phyloP scores from a whole-genome alignment of 2,888 invertebrate genomes.

The Drosophila kokeensis region DNA sequence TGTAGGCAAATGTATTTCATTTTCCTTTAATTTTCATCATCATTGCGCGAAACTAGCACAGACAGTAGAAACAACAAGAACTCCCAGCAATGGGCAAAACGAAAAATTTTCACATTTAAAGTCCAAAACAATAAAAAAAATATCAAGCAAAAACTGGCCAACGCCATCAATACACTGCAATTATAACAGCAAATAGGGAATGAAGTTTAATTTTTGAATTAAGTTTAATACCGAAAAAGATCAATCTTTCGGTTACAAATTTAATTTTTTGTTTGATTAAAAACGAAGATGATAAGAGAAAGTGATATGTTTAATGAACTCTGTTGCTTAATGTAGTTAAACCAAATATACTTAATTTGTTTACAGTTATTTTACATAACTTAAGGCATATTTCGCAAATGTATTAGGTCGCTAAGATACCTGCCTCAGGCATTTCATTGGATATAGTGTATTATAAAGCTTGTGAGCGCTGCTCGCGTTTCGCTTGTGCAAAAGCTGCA shows the following conservation, averaged over 20 bases:
- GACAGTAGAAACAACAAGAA: slow-evolving; percentile 43
- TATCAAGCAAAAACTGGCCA: slow-evolving; percentile 51
- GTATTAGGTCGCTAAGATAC: slow-evolving; percentile 22
- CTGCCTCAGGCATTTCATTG: slow-evolving; percentile 37
- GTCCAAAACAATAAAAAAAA: slow-evolving; percentile 77
- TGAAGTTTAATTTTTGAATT: not conserved
- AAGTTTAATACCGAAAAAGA: not conserved
- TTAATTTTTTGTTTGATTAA: not conserved
- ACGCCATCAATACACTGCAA: slow-evolving; percentile 30
- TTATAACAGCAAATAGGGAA: slow-evolving; percentile 1
- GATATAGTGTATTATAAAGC: slow-evolving; percentile 54
- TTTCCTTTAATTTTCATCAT: slow-evolving; percentile 81
- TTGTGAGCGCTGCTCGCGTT: slow-evolving; percentile 68
- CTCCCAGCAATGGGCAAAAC: slow-evolving; percentile 38
- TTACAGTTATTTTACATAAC: not conserved
- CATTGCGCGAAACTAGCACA: slow-evolving; percentile 79
- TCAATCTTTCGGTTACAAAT: not conserved
- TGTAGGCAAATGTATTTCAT: slow-evolving; percentile 78
- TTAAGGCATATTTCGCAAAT: not conserved
- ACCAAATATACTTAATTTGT: not conserved
- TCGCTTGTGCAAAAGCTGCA: slow-evolving; percentile 75
- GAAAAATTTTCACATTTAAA: slow-evolving; percentile 75
- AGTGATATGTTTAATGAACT: not conserved
- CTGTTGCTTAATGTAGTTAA: not conserved
- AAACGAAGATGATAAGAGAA: not conserved